Conservation (phyloP, 1,140 invertebrate species). For the Drosophila subobscura region DNA sequence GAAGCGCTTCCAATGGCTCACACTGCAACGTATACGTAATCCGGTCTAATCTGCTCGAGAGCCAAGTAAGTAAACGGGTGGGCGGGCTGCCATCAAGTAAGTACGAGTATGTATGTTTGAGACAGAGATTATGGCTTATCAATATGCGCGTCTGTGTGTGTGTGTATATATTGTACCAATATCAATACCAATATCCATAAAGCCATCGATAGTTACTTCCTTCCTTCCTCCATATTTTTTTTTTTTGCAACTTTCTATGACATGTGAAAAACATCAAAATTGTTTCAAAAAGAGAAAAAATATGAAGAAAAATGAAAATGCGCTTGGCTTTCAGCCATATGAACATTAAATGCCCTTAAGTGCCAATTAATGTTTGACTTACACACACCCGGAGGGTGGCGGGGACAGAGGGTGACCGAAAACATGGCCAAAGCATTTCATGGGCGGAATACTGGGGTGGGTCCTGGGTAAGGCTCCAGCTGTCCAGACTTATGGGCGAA, state of each 20-base stretch:
- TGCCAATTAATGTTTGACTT: slow-evolving; percentile 78
- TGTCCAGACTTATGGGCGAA: slow-evolving; percentile 63
- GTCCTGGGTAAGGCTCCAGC: slow-evolving; percentile 57
- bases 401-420: slow-evolving; percentile 6
- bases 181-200: slow-evolving; percentile 50
- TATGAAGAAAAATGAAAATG: slow-evolving; percentile 24
- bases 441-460: slow-evolving; percentile 24
- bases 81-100: slow-evolving; percentile 30
- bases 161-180: slow-evolving; percentile 19
- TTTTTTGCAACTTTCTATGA: slow-evolving; percentile 61
- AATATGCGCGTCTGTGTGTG: slow-evolving; percentile 3
- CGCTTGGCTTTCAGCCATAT: slow-evolving; percentile 40
- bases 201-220: slow-evolving; percentile 61
- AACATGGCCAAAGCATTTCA: slow-evolving; percentile 23
- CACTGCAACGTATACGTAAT: slow-evolving; percentile 41
- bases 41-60: slow-evolving; percentile 18
- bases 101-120: slow-evolving; percentile 20
- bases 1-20: not conserved
- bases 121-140: slow-evolving; percentile 44
- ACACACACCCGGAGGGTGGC: slow-evolving; percentile 20
- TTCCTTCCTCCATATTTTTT: no score
- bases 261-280: slow-evolving; percentile 74
- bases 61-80: slow-evolving; percentile 40
- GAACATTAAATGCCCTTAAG: slow-evolving; percentile 74
- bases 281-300: slow-evolving; percentile 49